Conservation (phyloP, 2,113 vertebrate species). For the Hystrix brachyura region DNA sequence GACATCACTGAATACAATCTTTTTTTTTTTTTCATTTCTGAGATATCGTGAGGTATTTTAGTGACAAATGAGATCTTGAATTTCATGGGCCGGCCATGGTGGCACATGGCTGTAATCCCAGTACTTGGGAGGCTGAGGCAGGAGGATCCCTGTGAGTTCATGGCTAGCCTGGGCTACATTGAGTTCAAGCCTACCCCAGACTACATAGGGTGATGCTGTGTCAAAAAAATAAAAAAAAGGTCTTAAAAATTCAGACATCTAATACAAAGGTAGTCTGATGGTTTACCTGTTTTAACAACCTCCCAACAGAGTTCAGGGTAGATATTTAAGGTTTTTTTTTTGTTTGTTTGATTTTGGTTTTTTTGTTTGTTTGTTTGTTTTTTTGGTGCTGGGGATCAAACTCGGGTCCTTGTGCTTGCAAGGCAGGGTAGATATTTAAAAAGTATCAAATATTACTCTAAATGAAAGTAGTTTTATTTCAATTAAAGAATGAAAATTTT, state of each 20-base stretch:
- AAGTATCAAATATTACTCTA: background rate
- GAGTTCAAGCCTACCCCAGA: background rate
- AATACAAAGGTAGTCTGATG: background rate
- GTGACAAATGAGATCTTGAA: background rate
- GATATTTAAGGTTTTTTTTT: background rate
- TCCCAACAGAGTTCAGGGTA: background rate
- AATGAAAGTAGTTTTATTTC: slow-evolving; percentile 23
- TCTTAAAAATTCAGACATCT: background rate
- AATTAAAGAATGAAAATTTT: slow-evolving; percentile 17
- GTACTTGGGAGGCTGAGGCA: background rate
- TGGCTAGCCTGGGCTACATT: background rate
- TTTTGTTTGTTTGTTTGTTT: no score
- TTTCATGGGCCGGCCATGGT: background rate
- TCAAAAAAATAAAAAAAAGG: background rate
- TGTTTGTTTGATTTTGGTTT: no score
- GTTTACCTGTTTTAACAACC: slow-evolving; percentile 1
- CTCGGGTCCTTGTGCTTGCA: no score
- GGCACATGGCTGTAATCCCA: no score
- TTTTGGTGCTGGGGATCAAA: no score
- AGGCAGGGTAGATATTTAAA: background rate
- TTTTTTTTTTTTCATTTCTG: background rate
- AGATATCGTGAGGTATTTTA: background rate
- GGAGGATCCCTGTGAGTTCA: background rate
- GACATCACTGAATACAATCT: background rate
- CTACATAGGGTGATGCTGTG: background rate